Base-by-base conservation (phyloP, 2,113 vertebrate genomes). In the Anoplopoma fimbria region DNA sequence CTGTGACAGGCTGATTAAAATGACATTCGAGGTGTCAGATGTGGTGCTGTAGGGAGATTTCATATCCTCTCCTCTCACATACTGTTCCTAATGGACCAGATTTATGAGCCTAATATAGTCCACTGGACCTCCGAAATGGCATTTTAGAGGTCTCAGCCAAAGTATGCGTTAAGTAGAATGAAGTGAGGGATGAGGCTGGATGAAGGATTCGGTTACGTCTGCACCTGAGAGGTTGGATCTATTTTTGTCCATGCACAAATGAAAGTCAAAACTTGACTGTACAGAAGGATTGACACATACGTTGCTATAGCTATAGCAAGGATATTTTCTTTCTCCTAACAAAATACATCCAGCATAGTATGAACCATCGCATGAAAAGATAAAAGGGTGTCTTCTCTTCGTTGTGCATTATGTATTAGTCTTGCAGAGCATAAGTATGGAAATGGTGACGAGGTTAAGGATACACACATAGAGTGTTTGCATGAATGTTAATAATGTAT, bases 1-100 rank as follows among this genome's bases (percentile, higher is more conserved):
- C 87, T 84, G 76, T 84, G 88, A 84, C 80, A 88, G 91, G 81
- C 84, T 91, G 91, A 91, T 87, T 92, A 92, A 92, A 91, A 92
- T 91, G 84, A 89, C 87, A 91, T 91, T 89, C 78, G 82, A 64
- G 74, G 85, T 87, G 85, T 90, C 86, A 90, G 84, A 87, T 81
- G 77, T 82, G 67, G 72, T 75, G 70, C 80, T 86, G 81, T 80
- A 81, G 67, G 77, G 77, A 86, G 77, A 89, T 87, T 91, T 90
- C 76, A 86, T 84, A 88, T 88, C 80, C 49, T 80, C 55, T 77
- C 68, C 45, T 68, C 80, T 86, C 85, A 57, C 21, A 64, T 57
- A 53, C 79, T 77, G 71, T 47, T 81, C 61, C 77, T 88, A 91
- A 84, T 92, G 53, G 85, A 68, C 62, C 60, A 58, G 75, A 86